Evolutionary conservation across 1,140 invertebrate species (phyloP).

Genomic region (Platyscapa corneri): DNA sequence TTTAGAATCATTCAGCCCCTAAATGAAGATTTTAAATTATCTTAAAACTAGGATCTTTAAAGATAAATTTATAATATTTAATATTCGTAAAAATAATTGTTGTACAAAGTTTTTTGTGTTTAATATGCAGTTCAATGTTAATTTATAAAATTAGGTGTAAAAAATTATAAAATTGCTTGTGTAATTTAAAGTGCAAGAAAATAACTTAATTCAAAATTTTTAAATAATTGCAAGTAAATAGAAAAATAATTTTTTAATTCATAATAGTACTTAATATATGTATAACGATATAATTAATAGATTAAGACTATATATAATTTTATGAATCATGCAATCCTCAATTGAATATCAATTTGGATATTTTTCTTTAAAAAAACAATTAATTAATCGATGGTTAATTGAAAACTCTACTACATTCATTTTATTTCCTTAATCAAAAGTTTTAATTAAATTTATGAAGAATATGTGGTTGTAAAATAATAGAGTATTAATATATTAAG

Average conservation of each 20-base stretch:
- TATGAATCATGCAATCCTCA: neutral
- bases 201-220: neutral
- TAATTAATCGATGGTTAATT: neutral
- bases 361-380: neutral
- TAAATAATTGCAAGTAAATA: neutral
- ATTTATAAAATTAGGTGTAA: neutral
- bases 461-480: neutral
- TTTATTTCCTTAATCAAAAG: neutral
- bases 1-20: constrained; percentile 15
- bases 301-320: neutral
- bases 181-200: neutral
- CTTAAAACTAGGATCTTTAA: neutral
- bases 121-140: neutral
- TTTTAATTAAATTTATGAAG: neutral
- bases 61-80: neutral
- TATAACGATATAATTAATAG: constrained; percentile 5
- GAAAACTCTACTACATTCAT: neutral
- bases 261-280: constrained; percentile 23
- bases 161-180: neutral
- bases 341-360: neutral
- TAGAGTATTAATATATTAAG: constrained; percentile 1
- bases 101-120: neutral
- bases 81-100: neutral
- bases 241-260: neutral
- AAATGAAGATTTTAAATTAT: constrained; percentile 2